Evolutionary conservation across 2,797 vertebrate species (phyloP).

Genomic region (Brachyalestes nurse): DNA sequence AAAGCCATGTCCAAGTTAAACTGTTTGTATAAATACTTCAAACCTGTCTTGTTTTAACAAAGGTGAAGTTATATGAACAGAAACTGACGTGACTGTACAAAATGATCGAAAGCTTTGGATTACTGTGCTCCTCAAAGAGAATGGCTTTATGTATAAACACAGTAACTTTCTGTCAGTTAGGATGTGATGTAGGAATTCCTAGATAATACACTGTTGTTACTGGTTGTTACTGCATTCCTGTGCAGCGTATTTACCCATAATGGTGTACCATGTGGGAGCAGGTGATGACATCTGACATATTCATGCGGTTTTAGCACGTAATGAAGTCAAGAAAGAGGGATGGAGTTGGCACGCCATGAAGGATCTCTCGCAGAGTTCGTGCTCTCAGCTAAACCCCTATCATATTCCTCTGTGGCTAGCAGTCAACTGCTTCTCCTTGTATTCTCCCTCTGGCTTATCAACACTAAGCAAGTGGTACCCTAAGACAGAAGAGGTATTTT

Average conservation of each 20-base stretch:
- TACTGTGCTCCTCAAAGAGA: neutral
- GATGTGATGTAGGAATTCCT: slow-evolving; percentile 17
- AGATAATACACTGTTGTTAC: slow-evolving; percentile 24
- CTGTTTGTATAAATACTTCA: neutral
- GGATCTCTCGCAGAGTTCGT: slow-evolving; percentile 26
- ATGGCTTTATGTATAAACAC: slow-evolving; percentile 1
- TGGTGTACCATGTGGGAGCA: slow-evolving; percentile 40
- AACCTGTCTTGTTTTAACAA: neutral
- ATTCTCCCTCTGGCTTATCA: slow-evolving; percentile 62
- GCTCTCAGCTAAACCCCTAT: slow-evolving; percentile 7
- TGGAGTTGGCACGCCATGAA: slow-evolving; percentile 31
- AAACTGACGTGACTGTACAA: too few relatives aligned
- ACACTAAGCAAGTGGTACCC: slow-evolving; percentile 65
- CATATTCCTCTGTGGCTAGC: slow-evolving; percentile 45
- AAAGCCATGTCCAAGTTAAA: neutral
- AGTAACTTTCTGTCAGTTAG: neutral
- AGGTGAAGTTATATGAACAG: too few relatives aligned
- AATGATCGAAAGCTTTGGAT: neutral
- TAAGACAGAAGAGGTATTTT: slow-evolving; percentile 62
- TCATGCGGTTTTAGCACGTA: slow-evolving; percentile 38
- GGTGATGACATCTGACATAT: slow-evolving; percentile 48
- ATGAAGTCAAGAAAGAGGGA: slow-evolving; percentile 32
- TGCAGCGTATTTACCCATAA: slow-evolving; percentile 17
- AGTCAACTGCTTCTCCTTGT: slow-evolving; percentile 56
- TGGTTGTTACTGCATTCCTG: slow-evolving; percentile 38